Evolutionary conservation across 2,888 invertebrate species (phyloP), one percentile per base, ranked within the genome.

Genomic region (Noctua fimbriata): DNA sequence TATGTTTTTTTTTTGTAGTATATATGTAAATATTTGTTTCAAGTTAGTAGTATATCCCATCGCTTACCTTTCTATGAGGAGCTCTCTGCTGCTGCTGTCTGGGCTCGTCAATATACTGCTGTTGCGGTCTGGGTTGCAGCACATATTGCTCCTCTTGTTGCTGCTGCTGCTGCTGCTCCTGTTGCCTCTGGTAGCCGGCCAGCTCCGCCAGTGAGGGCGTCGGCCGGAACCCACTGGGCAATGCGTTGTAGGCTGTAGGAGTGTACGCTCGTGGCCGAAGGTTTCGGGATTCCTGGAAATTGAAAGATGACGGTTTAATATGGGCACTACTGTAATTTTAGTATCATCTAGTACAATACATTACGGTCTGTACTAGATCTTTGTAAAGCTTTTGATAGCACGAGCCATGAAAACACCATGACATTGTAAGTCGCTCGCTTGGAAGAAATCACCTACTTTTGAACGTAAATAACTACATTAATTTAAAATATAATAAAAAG

Each of bases 51-150:
- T 21, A 60, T 47, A 28, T 44, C 63, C 32, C 18, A 21, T 72
- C 16, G 24, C 63, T 79, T 89, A 96, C 96, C 94, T 95, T 95
- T 78, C 96, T 93, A 44, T 95, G 94, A 14, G 93, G 94, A 66
- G 24, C 24, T 52, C 96, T 93, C 44, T 88, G 89, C 5, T 16
- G 89, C 78, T 18, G 89, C 78, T 98, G 97, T 86, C 98, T 97
- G 90, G 98, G 98, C 88, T 98, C 98, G 86, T 98, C 98, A 87
- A 95, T 89, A 75, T 94, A 94, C 79, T 95, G 95, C 83, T 91
- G 94, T 84, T 89, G 95, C 72, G 90, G 92, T 89, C 91, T 92
- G 77, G 79, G 91, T 14, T 90, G 93, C 47, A 90, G 88, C n/a
- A 92, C 82, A 88, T 93, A 94, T 81, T 94, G 93, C 67, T 94